Conservation (phyloP, 2,888 invertebrate species). For the Philaethria dido region DNA sequence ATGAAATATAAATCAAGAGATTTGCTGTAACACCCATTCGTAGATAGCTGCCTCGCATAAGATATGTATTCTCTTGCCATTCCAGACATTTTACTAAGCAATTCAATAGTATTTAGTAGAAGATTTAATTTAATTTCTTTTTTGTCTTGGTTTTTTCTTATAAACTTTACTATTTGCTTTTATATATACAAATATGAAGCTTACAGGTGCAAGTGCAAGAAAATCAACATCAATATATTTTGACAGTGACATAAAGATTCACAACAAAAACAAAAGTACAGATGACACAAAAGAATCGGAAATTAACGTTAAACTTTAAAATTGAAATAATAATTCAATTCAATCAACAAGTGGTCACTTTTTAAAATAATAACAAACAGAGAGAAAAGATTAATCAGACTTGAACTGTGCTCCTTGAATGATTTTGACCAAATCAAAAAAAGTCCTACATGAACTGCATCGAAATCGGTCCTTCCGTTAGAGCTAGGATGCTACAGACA, state of each 20-base stretch:
- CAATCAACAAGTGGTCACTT: too few species aligned
- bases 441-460: too few species aligned
- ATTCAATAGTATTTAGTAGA: neutral
- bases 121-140: neutral
- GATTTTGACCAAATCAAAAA: too few species aligned
- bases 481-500: too few species aligned
- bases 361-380: too few species aligned
- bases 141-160: neutral
- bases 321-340: too few species aligned
- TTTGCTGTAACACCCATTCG: slow-evolving; percentile 55
- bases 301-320: neutral
- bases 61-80: slow-evolving; percentile 51
- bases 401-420: too few species aligned
- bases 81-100: slow-evolving; percentile 32
- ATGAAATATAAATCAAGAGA: slow-evolving; percentile 63
- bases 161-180: neutral
- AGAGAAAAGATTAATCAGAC: too few species aligned
- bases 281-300: neutral
- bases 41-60: slow-evolving; percentile 55
- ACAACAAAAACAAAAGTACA: slow-evolving; percentile 8
- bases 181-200: neutral
- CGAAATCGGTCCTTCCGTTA: too few species aligned
- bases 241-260: slow-evolving; percentile 10
- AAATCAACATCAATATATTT: slow-evolving; percentile 5
- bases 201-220: neutral